Evolutionary conservation across 2,797 vertebrate species (phyloP), one percentile per base, ranked within the genome.

Genomic region (Telmatherina bonti): DNA sequence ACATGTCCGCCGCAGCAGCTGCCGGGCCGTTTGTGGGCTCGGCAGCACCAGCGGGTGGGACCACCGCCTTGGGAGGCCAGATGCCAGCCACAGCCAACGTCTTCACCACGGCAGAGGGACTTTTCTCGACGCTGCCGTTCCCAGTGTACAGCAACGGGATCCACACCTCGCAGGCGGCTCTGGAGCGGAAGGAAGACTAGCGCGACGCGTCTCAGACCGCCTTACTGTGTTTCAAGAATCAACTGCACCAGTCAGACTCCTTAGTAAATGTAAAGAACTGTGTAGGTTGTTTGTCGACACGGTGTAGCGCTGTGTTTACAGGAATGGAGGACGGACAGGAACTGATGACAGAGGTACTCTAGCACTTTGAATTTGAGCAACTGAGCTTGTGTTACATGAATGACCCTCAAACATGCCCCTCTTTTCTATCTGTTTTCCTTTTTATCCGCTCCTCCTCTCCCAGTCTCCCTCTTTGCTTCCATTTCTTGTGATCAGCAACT

Each of bases 141-240:
- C 97, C 97, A 0, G 96, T 99, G 85, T 99, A 99, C 95, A 97
- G 97, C 94, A 99, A 99, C 13, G 97, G 97, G 85, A 97, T 99
- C 94, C 98, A 99, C 89, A 93, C 96, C 91, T 95, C 97, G 89
- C 98, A 99, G 95, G 96, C 96, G 83, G 94, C 95, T 92, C 96
- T 98, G 93, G 97, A 99, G 94, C 96, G 97, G 93, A 99, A 99
- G 92, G 97, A 99, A 91, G 97, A 99, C 92, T 99, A 94, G 96
- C 91, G 88, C 90, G 22, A 91, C 79, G 75, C 79, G 27, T 47
- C 82, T 68, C 43, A 88, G 94, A 96, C 96, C 95, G 94, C 91
- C 87, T 94, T 93, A 96, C 94, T 96, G 96, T 96, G 95, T 96
- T 95, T 69, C 68, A 52, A 27, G 68, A 85, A 86, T 86, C 93